Evolutionary conservation across 2,888 invertebrate genomes (phyloP).

Genomic region (Neria commutata): DNA sequence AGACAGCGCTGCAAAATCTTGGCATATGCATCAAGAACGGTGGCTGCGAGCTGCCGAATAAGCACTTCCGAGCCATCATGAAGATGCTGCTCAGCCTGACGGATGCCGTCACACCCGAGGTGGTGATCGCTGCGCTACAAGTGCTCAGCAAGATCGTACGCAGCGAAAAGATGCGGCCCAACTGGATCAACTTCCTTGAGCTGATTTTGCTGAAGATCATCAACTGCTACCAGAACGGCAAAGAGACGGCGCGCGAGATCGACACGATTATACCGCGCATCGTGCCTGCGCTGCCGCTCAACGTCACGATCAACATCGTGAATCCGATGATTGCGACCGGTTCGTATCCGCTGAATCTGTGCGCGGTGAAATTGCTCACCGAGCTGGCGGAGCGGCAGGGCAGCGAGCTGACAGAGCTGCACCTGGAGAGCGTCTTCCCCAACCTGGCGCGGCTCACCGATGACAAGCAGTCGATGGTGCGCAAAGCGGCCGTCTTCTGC

Average conservation of each 20-base stretch:
- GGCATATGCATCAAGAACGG: conserved; percentile 64
- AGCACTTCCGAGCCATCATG: conserved; percentile 69
- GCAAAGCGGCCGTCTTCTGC: conserved; percentile 96
- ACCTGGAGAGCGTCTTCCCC: conserved; percentile 82
- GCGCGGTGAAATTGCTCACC: conserved; percentile 90
- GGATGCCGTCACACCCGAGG: conserved; percentile 64
- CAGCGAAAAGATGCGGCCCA: conserved; percentile 74
- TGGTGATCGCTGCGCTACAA: conserved; percentile 78
- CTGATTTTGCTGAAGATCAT: conserved; percentile 88
- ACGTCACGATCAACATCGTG: conserved; percentile 71
- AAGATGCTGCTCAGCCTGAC: conserved; percentile 80
- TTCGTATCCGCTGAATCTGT: conserved; percentile 85
- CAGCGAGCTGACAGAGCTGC: conserved; percentile 73
- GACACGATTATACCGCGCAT: conserved; percentile 80
- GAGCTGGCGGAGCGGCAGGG: conserved; percentile 82
- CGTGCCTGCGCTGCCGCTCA: conserved; percentile 81
- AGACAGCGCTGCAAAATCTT: conserved; percentile 62
- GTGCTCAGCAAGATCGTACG: conserved; percentile 86
- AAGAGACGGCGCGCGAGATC: conserved; percentile 81
- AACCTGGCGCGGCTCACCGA: conserved; percentile 91
- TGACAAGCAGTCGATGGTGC: conserved; percentile 87
- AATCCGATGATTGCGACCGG: conserved; percentile 88
- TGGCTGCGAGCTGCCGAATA: conserved; percentile 63
- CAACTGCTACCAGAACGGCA: conserved; percentile 79
- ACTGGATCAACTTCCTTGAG: conserved; percentile 89